Evolutionary conservation across 1,140 invertebrate genomes (phyloP).

Genomic region (Orussus abietinus): DNA sequence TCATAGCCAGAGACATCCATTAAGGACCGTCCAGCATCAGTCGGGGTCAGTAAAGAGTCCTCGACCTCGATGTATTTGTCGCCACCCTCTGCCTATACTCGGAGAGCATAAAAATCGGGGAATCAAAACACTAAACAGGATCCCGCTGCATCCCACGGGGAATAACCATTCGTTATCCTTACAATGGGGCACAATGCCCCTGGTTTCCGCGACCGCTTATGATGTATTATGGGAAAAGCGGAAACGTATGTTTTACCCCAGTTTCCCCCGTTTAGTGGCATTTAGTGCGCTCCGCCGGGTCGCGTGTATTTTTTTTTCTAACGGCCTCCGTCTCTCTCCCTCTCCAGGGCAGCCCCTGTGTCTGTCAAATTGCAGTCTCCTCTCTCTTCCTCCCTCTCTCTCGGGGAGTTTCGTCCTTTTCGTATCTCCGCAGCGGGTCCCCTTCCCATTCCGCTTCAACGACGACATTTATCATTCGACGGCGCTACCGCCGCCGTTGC

Average conservation of each 20-base stretch:
- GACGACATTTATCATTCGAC: conserved; percentile 41
- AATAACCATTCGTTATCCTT: conserved; percentile 19
- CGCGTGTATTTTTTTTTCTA: conserved; percentile 35
- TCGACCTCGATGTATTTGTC: neutral
- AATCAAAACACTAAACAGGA: conserved; percentile 19
- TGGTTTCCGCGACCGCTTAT: conserved; percentile 39
- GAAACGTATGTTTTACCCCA: conserved; percentile 49
- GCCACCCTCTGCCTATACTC: neutral
- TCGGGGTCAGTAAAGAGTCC: too few relatives aligned
- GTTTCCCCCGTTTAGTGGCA: conserved; percentile 47
- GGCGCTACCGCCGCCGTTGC: conserved; percentile 22
- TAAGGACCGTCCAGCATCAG: too few relatives aligned
- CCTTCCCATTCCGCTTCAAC: conserved; percentile 28
- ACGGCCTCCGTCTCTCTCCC: conserved; percentile 5
- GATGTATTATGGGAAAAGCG: conserved; percentile 48
- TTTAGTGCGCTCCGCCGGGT: conserved; percentile 44
- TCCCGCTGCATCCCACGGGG: conserved; percentile 17
- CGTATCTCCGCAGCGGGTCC: conserved; percentile 12
- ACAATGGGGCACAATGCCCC: conserved; percentile 28
- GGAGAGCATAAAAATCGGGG: conserved; percentile 3
- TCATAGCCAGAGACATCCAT: too few relatives aligned
- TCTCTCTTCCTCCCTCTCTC: conserved; percentile 7
- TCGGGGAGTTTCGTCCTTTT: neutral
- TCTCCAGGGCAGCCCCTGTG: too few relatives aligned
- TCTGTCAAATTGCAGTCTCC: too few relatives aligned